These are phyloP conservation scores for Ypsolopha sequella DNA, from an alignment of 2,888 invertebrate species.

Conservation along the genomic window DNA sequence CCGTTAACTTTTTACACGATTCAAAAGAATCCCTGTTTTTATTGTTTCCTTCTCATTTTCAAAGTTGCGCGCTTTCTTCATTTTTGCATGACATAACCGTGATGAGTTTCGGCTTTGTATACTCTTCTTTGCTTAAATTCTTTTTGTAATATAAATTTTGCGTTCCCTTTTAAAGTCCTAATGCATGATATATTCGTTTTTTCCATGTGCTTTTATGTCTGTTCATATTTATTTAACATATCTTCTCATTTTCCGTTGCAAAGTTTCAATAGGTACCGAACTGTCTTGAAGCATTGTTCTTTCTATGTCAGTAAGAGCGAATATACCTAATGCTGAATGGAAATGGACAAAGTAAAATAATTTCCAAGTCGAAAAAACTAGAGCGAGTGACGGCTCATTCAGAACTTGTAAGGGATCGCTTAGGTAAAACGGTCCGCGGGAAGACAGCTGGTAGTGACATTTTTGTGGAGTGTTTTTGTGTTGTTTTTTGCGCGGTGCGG, in stretches of 20 bases:
- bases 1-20: slow-evolving; percentile 1
- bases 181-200: neutral
- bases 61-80: neutral
- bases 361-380: neutral
- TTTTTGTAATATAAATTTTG: neutral
- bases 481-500: slow-evolving; percentile 3
- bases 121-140: neutral
- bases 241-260: neutral
- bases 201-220: neutral
- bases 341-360: neutral
- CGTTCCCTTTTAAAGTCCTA: too few relatives aligned
- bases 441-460: slow-evolving; percentile 59
- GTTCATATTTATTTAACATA: neutral
- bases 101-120: neutral
- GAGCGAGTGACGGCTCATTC: neutral
- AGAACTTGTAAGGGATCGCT: neutral
- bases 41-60: slow-evolving; percentile 2
- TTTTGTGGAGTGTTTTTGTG: slow-evolving; percentile 17
- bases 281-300: neutral
- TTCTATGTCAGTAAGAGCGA: neutral
- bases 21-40: neutral
- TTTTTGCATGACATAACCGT: slow-evolving; percentile 2
- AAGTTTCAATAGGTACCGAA: neutral
- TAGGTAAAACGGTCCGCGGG: slow-evolving; percentile 26
- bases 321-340: neutral